A percentile compares a stretch with the other conserved stretches of the same genome.
Evolutionary conservation across 1,140 invertebrate genomes (phyloP).

Genomic region (Calliopsis andreniformis): DNA sequence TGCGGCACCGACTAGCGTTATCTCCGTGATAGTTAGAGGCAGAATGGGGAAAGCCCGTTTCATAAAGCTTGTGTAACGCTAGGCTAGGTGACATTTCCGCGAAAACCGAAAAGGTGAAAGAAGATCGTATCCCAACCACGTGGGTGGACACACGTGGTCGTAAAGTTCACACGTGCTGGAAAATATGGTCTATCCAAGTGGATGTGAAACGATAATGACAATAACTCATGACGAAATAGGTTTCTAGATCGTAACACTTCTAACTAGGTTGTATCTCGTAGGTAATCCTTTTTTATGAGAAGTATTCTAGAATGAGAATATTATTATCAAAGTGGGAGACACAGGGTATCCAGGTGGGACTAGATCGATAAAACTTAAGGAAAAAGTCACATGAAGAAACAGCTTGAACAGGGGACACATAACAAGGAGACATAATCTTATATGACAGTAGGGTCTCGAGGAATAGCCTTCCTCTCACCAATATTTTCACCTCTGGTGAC

Average conservation of each 20-base stretch:
- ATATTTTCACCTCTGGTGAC: not conserved
- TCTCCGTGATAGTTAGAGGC: no score
- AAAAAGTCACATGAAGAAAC: no score
- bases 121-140: not conserved
- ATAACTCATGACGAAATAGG: conserved; percentile 12
- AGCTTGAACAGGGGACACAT: no score
- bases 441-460: no score
- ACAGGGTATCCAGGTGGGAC: no score
- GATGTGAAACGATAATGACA: conserved; percentile 22
- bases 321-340: no score
- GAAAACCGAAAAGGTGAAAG: not conserved
- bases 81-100: not conserved
- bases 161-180: conserved; percentile 22
- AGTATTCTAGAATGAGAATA: not conserved
- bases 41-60: no score
- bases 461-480: no score
- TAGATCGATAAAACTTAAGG: no score
- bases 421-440: no score
- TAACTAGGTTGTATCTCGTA: not conserved
- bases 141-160: conserved; percentile 27
- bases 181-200: not conserved
- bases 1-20: no score
- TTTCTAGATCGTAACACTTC: not conserved
- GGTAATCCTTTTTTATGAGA: not conserved
- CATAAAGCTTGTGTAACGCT: no score